Evolutionary conservation across 2,888 invertebrate species (phyloP).

Genomic region (Hesperia comma): DNA sequence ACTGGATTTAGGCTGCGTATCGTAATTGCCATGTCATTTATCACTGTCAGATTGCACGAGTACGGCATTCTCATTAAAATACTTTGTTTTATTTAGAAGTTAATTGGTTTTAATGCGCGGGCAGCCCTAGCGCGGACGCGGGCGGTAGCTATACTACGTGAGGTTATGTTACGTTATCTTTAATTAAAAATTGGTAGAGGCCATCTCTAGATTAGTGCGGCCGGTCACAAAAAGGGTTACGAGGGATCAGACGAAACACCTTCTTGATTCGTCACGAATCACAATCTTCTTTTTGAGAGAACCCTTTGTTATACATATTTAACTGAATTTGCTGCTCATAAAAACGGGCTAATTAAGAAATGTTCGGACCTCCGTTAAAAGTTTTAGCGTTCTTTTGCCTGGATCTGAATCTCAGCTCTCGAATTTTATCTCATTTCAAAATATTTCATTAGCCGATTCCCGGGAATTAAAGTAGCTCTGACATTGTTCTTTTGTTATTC

Average conservation of each 20-base stretch:
- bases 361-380: slow-evolving; percentile 74
- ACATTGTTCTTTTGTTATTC: slow-evolving; percentile 36
- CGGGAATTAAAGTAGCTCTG: slow-evolving; percentile 38
- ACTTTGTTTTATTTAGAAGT: slow-evolving; percentile 45
- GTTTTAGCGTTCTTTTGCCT: slow-evolving; percentile 65
- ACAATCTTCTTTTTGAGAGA: slow-evolving; percentile 78
- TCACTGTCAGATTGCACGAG: slow-evolving; percentile 52
- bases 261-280: slow-evolving; percentile 81
- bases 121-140: slow-evolving; percentile 58
- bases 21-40: slow-evolving; percentile 46
- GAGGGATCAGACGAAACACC: slow-evolving; percentile 76
- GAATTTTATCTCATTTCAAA: slow-evolving; percentile 53
- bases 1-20: slow-evolving; percentile 39
- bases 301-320: slow-evolving; percentile 78
- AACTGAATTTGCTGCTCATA: slow-evolving; percentile 81
- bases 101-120: slow-evolving; percentile 47
- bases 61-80: slow-evolving; percentile 49
- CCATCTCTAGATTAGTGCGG: slow-evolving; percentile 79
- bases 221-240: slow-evolving; percentile 79
- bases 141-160: slow-evolving; percentile 65
- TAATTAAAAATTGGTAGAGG: slow-evolving; percentile 78
- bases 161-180: slow-evolving; percentile 79
- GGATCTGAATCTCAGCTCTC: slow-evolving; percentile 50
- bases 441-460: slow-evolving; percentile 50
- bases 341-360: slow-evolving; percentile 82